Evolutionary conservation across 2,797 vertebrate species (phyloP).

Genomic region (Takifugu ocellatus): DNA sequence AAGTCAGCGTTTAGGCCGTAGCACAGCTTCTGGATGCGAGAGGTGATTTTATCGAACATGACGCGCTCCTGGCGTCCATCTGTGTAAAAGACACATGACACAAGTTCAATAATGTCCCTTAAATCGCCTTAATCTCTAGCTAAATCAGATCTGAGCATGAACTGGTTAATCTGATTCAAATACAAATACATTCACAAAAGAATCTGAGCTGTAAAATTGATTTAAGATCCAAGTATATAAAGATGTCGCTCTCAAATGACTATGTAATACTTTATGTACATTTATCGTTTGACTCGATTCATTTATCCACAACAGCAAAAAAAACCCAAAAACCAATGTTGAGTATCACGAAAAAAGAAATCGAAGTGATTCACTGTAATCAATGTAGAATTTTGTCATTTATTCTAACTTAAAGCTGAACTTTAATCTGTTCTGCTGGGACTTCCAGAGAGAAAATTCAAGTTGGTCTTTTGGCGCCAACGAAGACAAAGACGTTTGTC

Average conservation of each 20-base stretch:
- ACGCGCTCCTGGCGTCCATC: conserved; percentile 96
- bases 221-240: too few species aligned
- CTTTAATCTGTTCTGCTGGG: too few species aligned
- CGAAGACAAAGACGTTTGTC: conserved; percentile 37
- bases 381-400: too few species aligned
- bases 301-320: background rate
- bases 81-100: conserved; percentile 38
- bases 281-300: background rate
- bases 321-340: too few species aligned
- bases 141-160: background rate
- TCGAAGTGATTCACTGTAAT: too few species aligned
- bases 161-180: too few species aligned
- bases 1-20: conserved; percentile 95
- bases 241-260: too few species aligned
- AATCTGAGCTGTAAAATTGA: too few species aligned
- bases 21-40: conserved; percentile 97
- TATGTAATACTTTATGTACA: background rate
- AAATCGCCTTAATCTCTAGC: background rate
- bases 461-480: conserved; percentile 62
- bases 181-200: too few species aligned
- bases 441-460: too few species aligned
- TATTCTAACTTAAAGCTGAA: too few species aligned
- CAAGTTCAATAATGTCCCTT: background rate
- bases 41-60: conserved; percentile 99
- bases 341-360: too few species aligned